These are phyloP conservation scores for Scaptomyza polygonia DNA, from an alignment of 2,888 invertebrate species.

Conservation along the genomic window DNA sequence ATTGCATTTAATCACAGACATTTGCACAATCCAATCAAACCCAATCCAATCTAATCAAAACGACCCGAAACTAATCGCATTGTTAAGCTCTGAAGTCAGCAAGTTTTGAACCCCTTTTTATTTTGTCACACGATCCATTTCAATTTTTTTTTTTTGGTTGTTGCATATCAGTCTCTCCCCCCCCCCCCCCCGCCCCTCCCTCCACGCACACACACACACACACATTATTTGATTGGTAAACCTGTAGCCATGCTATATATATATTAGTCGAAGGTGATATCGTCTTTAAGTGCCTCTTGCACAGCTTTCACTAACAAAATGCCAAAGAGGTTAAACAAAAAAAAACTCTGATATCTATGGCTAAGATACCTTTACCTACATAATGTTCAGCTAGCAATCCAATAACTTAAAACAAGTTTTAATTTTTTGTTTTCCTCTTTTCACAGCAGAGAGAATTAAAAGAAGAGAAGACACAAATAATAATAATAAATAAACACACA, in stretches of 20 bases:
- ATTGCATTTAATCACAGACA: constrained; percentile 71
- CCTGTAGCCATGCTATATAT: constrained; percentile 59
- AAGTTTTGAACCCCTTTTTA: not conserved
- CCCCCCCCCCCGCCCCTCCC: constrained; percentile 11
- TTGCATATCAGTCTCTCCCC: constrained; percentile 39
- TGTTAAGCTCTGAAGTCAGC: constrained; percentile 15
- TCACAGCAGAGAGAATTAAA: constrained; percentile 17
- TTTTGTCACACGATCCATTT: constrained; percentile 76
- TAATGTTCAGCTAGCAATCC: constrained; percentile 52
- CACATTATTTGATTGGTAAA: constrained; percentile 23
- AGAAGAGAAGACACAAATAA: constrained; percentile 46
- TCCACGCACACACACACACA: constrained; percentile 12
- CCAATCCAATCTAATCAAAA: constrained; percentile 34
- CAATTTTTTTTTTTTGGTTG: constrained; percentile 42
- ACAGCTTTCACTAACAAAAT: constrained; percentile 74
- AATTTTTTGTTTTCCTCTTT: constrained; percentile 28
- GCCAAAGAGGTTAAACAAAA: constrained; percentile 44
- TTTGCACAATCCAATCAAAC: constrained; percentile 48
- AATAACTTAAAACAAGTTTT: constrained; percentile 72
- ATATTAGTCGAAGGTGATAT: constrained; percentile 62
- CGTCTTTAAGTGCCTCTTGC: constrained; percentile 61
- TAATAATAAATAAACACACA: constrained; percentile 62
- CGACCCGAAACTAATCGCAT: constrained; percentile 15
- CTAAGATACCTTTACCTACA: constrained; percentile 50
- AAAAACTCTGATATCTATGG: constrained; percentile 48